A percentile compares a stretch with the other conserved stretches of the same genome.
These are phyloP conservation scores for Anthrax anthrax DNA, from an alignment of 2,888 invertebrate species.

Conservation along the genomic window DNA sequence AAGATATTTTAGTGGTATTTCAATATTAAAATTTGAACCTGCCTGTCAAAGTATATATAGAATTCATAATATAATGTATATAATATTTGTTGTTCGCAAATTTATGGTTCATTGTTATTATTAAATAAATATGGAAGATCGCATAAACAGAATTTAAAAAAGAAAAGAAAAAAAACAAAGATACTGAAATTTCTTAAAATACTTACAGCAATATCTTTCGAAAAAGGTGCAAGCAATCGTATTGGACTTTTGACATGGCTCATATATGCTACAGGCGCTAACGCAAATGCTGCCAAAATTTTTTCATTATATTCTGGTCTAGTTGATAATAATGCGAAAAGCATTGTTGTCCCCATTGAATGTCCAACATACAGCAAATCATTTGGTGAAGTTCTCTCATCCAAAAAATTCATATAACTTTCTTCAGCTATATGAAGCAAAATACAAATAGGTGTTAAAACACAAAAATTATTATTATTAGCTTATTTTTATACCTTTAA, in stretches of 20 bases:
- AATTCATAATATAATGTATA: too few relatives aligned
- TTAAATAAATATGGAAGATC: too few relatives aligned
- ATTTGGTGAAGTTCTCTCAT: slow-evolving; percentile 8
- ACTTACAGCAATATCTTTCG: slow-evolving; percentile 41
- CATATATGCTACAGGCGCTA: slow-evolving; percentile 58
- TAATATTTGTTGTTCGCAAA: too few relatives aligned
- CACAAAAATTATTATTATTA: not conserved
- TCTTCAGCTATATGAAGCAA: slow-evolving; percentile 9
- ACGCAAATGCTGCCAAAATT: slow-evolving; percentile 48
- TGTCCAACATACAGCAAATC: slow-evolving; percentile 61
- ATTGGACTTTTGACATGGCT: slow-evolving; percentile 37
- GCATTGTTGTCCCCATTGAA: slow-evolving; percentile 76
- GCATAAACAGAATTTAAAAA: too few relatives aligned
- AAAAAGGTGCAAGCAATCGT: slow-evolving; percentile 38
- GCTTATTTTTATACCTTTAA: slow-evolving; percentile 14
- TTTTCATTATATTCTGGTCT: slow-evolving; percentile 52
- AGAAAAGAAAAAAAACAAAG: too few relatives aligned
- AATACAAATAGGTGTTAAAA: not conserved
- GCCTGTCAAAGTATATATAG: too few relatives aligned
- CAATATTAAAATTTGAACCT: slow-evolving; percentile 8
- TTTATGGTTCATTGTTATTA: too few relatives aligned
- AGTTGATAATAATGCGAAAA: slow-evolving; percentile 54
- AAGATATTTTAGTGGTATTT: slow-evolving; percentile 11
- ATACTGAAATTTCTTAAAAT: too few relatives aligned
- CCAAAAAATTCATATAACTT: slow-evolving; percentile 11